phyloP scores from a whole-genome alignment of 2,113 vertebrate genomes.

The Pterocles gutturalis region DNA sequence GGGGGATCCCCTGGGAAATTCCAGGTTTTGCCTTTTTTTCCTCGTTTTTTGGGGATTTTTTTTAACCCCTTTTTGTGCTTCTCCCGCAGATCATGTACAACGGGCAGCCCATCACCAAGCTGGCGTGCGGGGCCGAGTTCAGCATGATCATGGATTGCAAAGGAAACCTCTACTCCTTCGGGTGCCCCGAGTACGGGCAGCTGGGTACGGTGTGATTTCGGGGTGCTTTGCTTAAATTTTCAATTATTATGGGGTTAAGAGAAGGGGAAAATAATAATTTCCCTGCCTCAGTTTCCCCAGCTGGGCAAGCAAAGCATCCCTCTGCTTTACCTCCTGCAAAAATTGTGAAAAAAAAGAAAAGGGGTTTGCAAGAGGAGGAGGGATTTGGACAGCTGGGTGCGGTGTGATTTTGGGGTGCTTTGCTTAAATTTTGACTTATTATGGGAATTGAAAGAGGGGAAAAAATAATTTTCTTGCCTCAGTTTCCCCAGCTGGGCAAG shows the following conservation, averaged over 20 bases:
- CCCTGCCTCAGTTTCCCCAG: not conserved
- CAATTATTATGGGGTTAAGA: not conserved
- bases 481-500: not conserved
- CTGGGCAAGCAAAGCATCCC: not conserved
- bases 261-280: fast-evolving
- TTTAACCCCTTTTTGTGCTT: not conserved
- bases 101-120: conserved; percentile 94
- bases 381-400: not conserved
- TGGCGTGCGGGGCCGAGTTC: conserved; percentile 95
- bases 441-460: fast-evolving
- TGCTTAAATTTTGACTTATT: not conserved
- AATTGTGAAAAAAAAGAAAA: fast-evolving
- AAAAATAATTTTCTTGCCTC: not conserved
- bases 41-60: too few relatives aligned
- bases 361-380: not conserved
- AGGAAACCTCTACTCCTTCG: conserved; percentile 96
- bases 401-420: not conserved
- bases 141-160: conserved; percentile 99
- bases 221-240: not conserved
- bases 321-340: not conserved
- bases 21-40: fast-evolving
- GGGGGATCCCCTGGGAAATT: not conserved
- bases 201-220: conserved; percentile 80
- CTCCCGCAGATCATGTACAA: conserved; percentile 92
- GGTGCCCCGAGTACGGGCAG: conserved; percentile 95